Conservation (phyloP, 2,113 vertebrate species). For the Rhodinocichla rosea region DNA sequence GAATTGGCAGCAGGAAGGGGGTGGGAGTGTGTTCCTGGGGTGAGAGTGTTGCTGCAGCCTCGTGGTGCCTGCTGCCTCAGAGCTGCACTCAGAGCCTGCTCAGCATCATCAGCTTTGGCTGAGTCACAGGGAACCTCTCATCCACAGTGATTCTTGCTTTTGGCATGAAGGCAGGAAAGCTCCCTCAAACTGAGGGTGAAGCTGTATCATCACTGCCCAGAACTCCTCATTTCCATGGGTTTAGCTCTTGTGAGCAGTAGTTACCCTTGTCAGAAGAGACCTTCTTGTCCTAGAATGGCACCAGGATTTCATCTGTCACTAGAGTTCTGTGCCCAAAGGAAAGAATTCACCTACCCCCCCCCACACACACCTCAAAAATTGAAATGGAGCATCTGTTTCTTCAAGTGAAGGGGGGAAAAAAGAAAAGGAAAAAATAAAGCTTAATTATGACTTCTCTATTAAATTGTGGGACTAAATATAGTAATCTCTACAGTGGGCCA, state of each 20-base stretch:
- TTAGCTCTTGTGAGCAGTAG: background rate
- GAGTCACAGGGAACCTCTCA: slow-evolving; percentile 42
- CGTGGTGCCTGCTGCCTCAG: background rate
- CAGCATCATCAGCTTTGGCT: slow-evolving; percentile 6
- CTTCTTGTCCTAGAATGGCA: background rate
- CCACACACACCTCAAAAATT: background rate
- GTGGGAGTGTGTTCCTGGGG: background rate
- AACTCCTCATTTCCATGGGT: background rate
- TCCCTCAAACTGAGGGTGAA: background rate
- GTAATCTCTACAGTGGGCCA: background rate
- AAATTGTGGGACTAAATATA: background rate
- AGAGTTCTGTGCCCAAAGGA: background rate
- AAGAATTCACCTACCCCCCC: background rate
- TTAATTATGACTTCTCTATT: background rate
- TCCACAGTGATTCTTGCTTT: background rate
- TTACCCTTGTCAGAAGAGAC: background rate
- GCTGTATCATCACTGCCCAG: background rate
- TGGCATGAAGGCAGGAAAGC: background rate
- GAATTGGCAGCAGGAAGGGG: background rate
- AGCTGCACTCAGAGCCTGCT: background rate
- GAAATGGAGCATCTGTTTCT: background rate
- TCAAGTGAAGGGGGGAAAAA: background rate
- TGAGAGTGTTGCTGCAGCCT: background rate
- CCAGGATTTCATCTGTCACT: background rate
- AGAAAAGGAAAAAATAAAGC: background rate